Percentiles rank a stretch among this genome's conserved stretches.
phyloP scores from a whole-genome alignment of 2,797 vertebrate genomes.

The Mycteria americana region DNA sequence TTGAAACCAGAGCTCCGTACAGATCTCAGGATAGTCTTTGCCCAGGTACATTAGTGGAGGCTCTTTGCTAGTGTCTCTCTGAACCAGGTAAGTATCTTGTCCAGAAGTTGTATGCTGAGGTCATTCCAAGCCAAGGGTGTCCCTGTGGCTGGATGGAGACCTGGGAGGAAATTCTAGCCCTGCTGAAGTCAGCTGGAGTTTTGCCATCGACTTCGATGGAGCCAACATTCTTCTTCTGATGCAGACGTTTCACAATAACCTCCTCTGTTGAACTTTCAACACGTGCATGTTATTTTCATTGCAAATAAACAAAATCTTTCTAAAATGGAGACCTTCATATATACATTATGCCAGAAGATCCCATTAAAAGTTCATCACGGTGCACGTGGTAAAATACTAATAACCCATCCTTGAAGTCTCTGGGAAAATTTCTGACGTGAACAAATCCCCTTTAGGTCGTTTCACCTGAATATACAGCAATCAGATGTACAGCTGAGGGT shows the following conservation, averaged over 20 bases:
- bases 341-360: neutral
- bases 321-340: neutral
- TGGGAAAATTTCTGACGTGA: neutral
- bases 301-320: slow-evolving; percentile 46
- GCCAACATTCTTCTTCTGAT: slow-evolving; percentile 38
- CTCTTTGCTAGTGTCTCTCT: neutral
- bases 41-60: neutral
- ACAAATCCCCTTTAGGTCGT: neutral
- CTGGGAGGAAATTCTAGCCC: neutral
- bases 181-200: neutral
- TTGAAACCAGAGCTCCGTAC: neutral
- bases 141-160: neutral
- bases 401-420: neutral
- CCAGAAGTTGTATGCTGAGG: neutral
- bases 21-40: neutral
- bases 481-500: slow-evolving; percentile 38
- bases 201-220: neutral
- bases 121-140: neutral
- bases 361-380: slow-evolving; percentile 19
- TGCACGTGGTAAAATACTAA: neutral
- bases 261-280: slow-evolving; percentile 32
- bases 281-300: slow-evolving; percentile 30
- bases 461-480: neutral
- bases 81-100: neutral
- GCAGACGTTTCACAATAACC: slow-evolving; percentile 19